Evolutionary conservation across 2,113 vertebrate genomes (phyloP), one percentile per base, ranked within the genome.

Genomic region (Brienomyrus brachyistius): DNA sequence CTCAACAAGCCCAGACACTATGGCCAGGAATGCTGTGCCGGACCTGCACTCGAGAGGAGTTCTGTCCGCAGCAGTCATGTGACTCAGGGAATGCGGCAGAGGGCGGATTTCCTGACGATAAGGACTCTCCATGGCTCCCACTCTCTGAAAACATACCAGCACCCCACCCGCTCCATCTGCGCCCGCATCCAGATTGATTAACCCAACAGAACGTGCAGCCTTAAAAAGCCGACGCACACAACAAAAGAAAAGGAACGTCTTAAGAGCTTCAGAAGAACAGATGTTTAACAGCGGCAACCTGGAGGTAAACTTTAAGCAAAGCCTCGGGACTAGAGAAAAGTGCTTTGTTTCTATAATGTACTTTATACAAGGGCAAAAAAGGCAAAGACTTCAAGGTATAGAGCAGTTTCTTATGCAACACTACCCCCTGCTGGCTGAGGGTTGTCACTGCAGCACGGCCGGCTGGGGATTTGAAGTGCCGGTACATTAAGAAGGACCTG

Each of bases 391-490:
- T 59, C 54, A 31, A 80, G 15, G 21, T n/a, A 88, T 11, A 23
- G 88, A 43, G 66, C 56, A n/a, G 11, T 21, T 27, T 45, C 23
- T 52, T 87, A 91, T 86, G 54, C 91, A 92, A 92, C 90, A 92
- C 50, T 92, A 91, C 89, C 91, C 92, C 91, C 93, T 91, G 85
- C 56, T 92, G 93, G 85, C 88, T 31, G 27, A 4, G 15, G 0
- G 48, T 3, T 21, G n/a, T 40, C 66, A 86, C 52, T 89, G 70
- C 85, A 47, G 17, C 50, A 56, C 6, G 19, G 21, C 31, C 19
- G 7, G 11, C 82, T 45, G 40, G 17, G 74, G 74, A 43, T 45
- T 59, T 84, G 21, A 87, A 89, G 17, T 48, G 52, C 43, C 13
- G 47, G 43, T 87, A 35, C 82, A n/a, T 86, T 45, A 90, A 45